A percentile compares a stretch with the other conserved stretches of the same genome.
Evolutionary conservation across 2,797 vertebrate genomes (phyloP).

Genomic region (Tapera naevia): DNA sequence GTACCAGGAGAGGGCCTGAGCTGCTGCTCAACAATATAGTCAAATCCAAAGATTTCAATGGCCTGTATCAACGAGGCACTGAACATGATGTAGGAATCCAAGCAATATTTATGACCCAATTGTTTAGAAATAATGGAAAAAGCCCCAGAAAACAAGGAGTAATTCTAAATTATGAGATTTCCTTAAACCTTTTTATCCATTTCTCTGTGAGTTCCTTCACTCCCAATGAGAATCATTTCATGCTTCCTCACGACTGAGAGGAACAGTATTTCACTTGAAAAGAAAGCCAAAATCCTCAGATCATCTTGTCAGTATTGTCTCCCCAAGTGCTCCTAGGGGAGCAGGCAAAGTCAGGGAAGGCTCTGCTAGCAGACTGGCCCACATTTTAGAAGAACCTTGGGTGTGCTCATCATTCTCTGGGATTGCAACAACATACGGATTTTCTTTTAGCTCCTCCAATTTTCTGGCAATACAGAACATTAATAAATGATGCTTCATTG

Average conservation of each 20-base stretch:
- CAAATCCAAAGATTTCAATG: neutral
- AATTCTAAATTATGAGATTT: neutral
- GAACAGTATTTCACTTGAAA: neutral
- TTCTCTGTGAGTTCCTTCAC: neutral
- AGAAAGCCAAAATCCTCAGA: neutral
- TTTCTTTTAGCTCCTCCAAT: neutral
- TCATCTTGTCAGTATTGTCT: neutral
- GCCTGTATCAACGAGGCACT: neutral
- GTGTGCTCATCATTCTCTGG: neutral
- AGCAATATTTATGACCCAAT: neutral
- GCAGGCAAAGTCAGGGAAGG: neutral
- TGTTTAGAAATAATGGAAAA: neutral
- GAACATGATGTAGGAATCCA: neutral
- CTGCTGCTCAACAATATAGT: neutral
- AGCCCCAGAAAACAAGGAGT: neutral
- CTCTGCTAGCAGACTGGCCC: neutral
- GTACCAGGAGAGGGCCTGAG: neutral
- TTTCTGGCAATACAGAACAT: constrained; percentile 10
- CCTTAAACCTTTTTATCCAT: neutral
- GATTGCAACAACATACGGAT: neutral
- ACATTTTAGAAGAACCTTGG: neutral
- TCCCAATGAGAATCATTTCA: neutral
- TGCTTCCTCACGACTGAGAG: neutral
- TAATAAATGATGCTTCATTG: constrained; percentile 46
- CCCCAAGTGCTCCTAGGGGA: neutral